Evolutionary conservation across 2,888 invertebrate genomes (phyloP), one percentile per base, ranked within the genome.

Genomic region (Macroteleia sp.): DNA sequence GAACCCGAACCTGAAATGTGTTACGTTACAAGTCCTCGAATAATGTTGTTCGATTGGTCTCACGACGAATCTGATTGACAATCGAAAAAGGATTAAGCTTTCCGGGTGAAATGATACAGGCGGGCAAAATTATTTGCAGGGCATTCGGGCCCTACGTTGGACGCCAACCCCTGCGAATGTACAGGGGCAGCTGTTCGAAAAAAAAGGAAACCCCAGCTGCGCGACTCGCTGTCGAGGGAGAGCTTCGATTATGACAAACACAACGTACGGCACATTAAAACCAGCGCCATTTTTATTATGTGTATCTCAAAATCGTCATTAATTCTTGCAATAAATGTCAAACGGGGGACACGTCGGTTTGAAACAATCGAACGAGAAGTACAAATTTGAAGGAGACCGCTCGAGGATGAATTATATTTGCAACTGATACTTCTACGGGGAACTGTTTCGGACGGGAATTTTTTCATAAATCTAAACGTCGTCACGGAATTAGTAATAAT

Each of bases 71-170:
- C 82, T 80, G 81, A 86, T 85, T 82, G 86, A 83, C 84, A 84
- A 87, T 88, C 83, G 86, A 82, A 86, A 86, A 88, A 89, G 89
- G 89, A 88, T 90, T 88, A 87, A 69, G 79, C 80, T 80, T 78
- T 79, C 74, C 79, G 75, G 80, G 73, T 67, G 80, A 83, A 73
- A 79, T 77, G 79, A 77, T 82, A 80, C 78, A 54, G 56, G 70
- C 62, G 67, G 59, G 73, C 74, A 69, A 79, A 79, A 79, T 81
- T 77, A 79, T 81, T 81, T 79, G 78, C 76, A 32, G 71, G 74
- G 54, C 69, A 70, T 46, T 62, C 41, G 62, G 71, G 70, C 74
- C 81, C 75, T 73, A 36, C 66, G 56, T 39, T 44, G 78, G 76
- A 64, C 39, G 70, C 77, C 59, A 54, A 70, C 80, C 80, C 77